Base-by-base conservation (phyloP, 2,888 invertebrate species). In the Torymus aiolomorphi region DNA sequence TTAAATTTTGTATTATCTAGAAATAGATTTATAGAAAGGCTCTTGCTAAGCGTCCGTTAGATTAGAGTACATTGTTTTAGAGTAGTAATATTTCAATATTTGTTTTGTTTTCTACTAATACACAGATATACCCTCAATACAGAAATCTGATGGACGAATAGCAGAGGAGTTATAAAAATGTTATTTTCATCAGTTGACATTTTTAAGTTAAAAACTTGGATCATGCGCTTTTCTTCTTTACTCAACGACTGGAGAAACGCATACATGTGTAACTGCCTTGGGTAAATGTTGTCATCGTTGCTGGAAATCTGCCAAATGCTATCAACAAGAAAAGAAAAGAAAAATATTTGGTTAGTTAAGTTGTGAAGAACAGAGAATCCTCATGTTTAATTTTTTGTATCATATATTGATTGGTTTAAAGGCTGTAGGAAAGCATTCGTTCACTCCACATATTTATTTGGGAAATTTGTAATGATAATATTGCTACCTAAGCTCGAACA, bases 191-290 rank as follows among this genome's bases (percentile, higher is more conserved):
- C 49, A 70, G 56, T 69, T 49, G 1, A 54, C 69, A 51, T 13
- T 57, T 75, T 3, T 54, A 63, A 80, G 70, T 84, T 84, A 79
- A 85, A 87, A 85, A 83, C 84, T 88, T 87, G 71, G 83, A 81
- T 84, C 83, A 84, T 87, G 87, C 86, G 86, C 85, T 86, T 80
- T 80, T 83, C 81, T 86, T 83, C 82, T 83, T 88, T 89, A 90
- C 88, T 89, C 86, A 87, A 85, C 86, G 83, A 86, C 84, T 86
- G 86, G 83, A 87, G 86, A 87, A 85, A 87, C 92, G 92, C 94
- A 92, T 94, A 97, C 97, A 97, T 91, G 97, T 97, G 88, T 97
- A 97, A 91, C 94, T 96, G 90, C 97, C 97, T 91, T 96, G 96
- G 84, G 96, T 95, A 91, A 94, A 96, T 78, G 95, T 93, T 83